Percentiles rank a stretch among this genome's conserved stretches.
Conservation (phyloP, 2,888 invertebrate species). For the Octonoba sinensis region DNA sequence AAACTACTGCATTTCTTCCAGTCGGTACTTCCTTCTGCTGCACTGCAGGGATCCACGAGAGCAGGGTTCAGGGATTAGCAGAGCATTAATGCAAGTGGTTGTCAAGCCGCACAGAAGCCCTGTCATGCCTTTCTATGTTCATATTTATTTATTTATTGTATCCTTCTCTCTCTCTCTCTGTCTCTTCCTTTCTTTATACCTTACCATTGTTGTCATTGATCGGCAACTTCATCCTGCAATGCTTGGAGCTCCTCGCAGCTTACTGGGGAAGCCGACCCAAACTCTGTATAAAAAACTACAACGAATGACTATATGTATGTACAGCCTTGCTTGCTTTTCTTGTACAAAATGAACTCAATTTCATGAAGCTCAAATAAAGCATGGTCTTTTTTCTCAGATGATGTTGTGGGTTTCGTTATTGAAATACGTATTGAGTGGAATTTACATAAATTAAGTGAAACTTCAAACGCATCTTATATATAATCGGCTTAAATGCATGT, state of each 20-base stretch:
- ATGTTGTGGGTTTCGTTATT: too few relatives aligned
- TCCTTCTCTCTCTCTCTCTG: conserved; percentile 11
- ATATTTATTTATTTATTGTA: conserved; percentile 40
- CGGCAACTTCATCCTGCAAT: background rate
- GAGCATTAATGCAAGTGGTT: conserved; percentile 41
- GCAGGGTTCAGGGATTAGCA: conserved; percentile 51
- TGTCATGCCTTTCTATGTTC: conserved; percentile 11
- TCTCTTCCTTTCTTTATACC: background rate
- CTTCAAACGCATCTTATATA: too few relatives aligned
- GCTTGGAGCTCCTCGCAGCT: background rate
- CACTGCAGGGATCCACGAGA: conserved; percentile 27
- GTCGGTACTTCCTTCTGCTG: conserved; percentile 40
- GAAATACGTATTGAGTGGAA: too few relatives aligned
- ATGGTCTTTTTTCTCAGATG: too few relatives aligned
- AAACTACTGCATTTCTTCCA: conserved; percentile 8
- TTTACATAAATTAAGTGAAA: too few relatives aligned
- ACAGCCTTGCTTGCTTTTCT: too few relatives aligned
- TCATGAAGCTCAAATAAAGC: too few relatives aligned
- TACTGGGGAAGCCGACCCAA: too few relatives aligned
- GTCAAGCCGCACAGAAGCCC: conserved; percentile 8
- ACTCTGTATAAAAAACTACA: too few relatives aligned
- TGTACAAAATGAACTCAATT: too few relatives aligned
- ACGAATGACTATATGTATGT: too few relatives aligned
- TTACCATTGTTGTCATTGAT: background rate
- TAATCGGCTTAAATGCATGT: too few relatives aligned